Conservation (phyloP, 1,140 invertebrate species). For the Rhynchophorus ferrugineus region DNA sequence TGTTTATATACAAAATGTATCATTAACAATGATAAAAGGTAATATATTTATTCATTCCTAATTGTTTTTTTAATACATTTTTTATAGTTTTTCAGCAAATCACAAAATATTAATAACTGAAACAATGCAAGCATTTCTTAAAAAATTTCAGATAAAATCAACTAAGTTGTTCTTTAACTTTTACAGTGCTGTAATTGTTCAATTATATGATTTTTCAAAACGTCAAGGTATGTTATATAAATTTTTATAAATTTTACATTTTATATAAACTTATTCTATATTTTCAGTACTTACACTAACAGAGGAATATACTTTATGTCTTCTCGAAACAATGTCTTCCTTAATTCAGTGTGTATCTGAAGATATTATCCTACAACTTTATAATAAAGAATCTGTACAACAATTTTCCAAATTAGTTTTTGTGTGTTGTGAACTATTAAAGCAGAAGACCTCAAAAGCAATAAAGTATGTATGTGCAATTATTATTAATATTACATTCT, state of each 20-base stretch:
- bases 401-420: constrained; percentile 52
- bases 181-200: constrained; percentile 37
- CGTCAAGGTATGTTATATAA: constrained; percentile 21
- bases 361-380: constrained; percentile 44
- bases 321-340: constrained; percentile 46
- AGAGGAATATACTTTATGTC: constrained; percentile 53
- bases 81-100: constrained; percentile 23
- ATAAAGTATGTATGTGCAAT: constrained; percentile 54
- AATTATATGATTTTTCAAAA: constrained; percentile 24
- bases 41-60: no score
- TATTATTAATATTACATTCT: no score
- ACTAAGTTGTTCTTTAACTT: constrained; percentile 30
- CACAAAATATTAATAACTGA: constrained; percentile 25
- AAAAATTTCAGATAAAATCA: constrained; percentile 25
- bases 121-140: constrained; percentile 26
- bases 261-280: background rate
- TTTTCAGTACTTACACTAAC: constrained; percentile 21
- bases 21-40: no score
- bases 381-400: constrained; percentile 45
- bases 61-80: background rate
- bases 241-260: constrained; percentile 3
- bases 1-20: no score
- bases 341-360: constrained; percentile 44
- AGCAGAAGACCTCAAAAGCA: constrained; percentile 46
- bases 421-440: constrained; percentile 49